Evolutionary conservation across 2,113 vertebrate genomes (phyloP).

Genomic region (Alethe diademata): DNA sequence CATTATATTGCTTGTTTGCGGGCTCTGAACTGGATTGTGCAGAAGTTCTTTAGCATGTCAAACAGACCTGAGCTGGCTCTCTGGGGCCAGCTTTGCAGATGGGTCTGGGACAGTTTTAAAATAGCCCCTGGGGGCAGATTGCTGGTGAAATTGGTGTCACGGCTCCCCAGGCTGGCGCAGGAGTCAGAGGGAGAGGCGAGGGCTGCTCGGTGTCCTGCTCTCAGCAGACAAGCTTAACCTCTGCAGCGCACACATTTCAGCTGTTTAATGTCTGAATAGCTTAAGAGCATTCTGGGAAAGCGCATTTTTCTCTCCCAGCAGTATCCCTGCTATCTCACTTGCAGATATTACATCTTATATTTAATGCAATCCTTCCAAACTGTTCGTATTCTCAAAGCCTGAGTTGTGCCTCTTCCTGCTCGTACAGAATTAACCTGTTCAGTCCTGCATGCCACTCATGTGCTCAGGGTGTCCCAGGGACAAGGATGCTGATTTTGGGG

Average conservation of each 20-base stretch:
- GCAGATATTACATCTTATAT: neutral
- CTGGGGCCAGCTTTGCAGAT: neutral
- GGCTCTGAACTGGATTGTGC: neutral
- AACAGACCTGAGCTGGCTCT: neutral
- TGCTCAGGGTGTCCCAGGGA: neutral
- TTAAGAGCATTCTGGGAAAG: neutral
- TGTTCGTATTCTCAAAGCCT: neutral
- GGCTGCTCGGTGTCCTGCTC: neutral
- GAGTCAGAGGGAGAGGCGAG: neutral
- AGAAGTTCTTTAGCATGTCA: neutral
- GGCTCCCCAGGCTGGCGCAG: neutral
- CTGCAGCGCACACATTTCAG: fast-evolving
- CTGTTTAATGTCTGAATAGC: neutral
- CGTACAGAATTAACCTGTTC: neutral
- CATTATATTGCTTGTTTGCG: fast-evolving
- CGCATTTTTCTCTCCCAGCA: neutral
- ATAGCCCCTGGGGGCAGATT: neutral
- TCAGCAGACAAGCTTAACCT: neutral
- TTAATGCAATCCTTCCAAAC: neutral
- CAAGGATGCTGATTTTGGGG: neutral
- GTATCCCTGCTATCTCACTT: neutral
- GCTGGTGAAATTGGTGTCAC: neutral
- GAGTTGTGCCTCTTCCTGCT: neutral
- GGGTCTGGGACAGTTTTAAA: neutral
- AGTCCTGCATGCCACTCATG: neutral